Evolutionary conservation across 2,888 invertebrate genomes (phyloP).

Genomic region (Biston stratarius): DNA sequence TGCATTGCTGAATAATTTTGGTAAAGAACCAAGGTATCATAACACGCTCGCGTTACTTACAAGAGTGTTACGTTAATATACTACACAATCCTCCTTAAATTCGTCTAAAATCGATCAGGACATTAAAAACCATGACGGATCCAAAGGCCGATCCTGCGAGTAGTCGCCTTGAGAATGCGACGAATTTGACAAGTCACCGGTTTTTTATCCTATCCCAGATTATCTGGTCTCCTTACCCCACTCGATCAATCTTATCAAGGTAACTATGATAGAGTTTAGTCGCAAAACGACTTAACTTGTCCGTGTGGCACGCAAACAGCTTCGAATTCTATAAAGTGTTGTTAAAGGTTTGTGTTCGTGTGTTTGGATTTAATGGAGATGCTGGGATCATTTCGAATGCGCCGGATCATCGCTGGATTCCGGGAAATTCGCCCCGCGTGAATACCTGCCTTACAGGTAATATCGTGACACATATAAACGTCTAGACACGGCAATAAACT

Average conservation of each 20-base stretch:
- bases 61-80: too few relatives aligned
- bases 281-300: conserved; percentile 51
- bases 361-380: conserved; percentile 57
- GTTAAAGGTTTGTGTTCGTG: conserved; percentile 36
- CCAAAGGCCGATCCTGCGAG: conserved; percentile 62
- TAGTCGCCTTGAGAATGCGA: conserved; percentile 73
- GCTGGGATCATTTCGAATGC: conserved; percentile 69
- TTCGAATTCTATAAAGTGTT: conserved; percentile 41
- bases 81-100: background rate
- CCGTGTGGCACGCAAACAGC: conserved; percentile 9
- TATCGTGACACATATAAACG: conserved; percentile 43
- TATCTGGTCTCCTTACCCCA: conserved; percentile 83
- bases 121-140: conserved; percentile 65
- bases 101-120: conserved; percentile 37
- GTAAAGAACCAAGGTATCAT: too few relatives aligned
- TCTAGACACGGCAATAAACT: conserved; percentile 56
- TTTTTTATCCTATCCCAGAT: conserved; percentile 80
- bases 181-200: conserved; percentile 85
- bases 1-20: too few relatives aligned
- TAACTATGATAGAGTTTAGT: conserved; percentile 62
- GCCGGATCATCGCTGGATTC: conserved; percentile 85
- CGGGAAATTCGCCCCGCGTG: conserved; percentile 85
- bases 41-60: too few relatives aligned
- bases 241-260: conserved; percentile 86
- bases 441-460: conserved; percentile 85